phyloP scores from a whole-genome alignment of 2,113 vertebrate species.

The Petroica traversi region DNA sequence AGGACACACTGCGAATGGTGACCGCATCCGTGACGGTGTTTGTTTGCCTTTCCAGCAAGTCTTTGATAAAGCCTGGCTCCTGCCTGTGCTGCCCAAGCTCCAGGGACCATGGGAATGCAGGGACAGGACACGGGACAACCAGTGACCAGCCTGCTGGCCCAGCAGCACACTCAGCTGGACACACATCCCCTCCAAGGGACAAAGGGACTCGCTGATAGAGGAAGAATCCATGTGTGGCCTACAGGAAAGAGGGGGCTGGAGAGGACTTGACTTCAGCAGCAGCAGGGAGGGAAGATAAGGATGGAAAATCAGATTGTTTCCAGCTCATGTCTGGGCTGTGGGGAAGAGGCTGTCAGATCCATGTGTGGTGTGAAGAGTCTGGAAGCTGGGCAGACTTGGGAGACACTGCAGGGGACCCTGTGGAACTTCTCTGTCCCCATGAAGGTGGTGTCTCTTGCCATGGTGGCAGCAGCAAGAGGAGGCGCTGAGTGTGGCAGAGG shows the following conservation, averaged over 20 bases:
- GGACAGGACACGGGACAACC: background rate
- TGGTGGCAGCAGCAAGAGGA: background rate
- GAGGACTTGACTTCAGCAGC: background rate
- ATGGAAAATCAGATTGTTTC: constrained; percentile 21
- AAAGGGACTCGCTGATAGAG: background rate
- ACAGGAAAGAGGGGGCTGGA: constrained; percentile 51
- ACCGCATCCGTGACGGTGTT: background rate
- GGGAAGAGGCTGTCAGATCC: background rate
- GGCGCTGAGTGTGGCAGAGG: background rate
- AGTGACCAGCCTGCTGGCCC: background rate
- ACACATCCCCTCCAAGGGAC: constrained; percentile 6
- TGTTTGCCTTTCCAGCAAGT: constrained; percentile 46
- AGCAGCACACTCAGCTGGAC: constrained; percentile 13
- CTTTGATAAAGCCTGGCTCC: constrained; percentile 19
- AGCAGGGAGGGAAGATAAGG: constrained; percentile 14
- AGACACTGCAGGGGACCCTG: background rate
- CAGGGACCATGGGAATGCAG: constrained; percentile 1
- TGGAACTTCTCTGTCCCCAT: background rate
- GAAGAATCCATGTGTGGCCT: background rate
- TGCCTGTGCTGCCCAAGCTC: background rate
- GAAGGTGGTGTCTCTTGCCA: background rate
- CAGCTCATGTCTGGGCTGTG: background rate
- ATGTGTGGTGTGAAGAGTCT: background rate
- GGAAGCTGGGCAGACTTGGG: background rate
- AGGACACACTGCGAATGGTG: background rate